Base-by-base conservation (phyloP, 2,888 invertebrate genomes). In the Orthonychiurus folsomi region DNA sequence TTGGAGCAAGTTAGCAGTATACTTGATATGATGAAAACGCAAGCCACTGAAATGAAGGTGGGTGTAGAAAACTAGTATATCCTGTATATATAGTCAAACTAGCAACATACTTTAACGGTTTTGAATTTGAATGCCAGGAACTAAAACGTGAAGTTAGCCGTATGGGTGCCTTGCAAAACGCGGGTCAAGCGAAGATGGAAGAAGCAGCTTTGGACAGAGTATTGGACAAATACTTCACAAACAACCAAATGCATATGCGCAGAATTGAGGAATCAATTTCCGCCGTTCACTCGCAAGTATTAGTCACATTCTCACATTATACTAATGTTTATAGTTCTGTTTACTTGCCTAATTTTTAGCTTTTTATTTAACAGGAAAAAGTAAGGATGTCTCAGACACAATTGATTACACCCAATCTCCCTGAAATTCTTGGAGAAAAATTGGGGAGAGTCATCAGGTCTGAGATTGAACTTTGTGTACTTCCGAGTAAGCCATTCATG, bases 391-490 rank as follows among this genome's bases (percentile, higher is more conserved):
- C 66, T 60, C 60, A 59, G 61, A 64, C 60, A 60, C 48, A 67
- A 63, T 53, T 62, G 9, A 48, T 71, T 26, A 69, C 71, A 50
- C 50, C 70, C 25, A 69, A 72, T 59, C 53, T 71, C n/a, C 66
- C 69, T 20, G 71, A 71, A 20, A 56, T 68, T 18, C 57, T 73
- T 15, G 66, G 71, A 9, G 60, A 63, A 1, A 69, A 65, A 26
- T 67, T 73, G 28, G 71, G 68, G 23, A 68, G 79, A 61, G 77
- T 81, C 1, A 76, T 86, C 1, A 78, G 79, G 59, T 77, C 79
- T 60, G 85, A 85, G 75, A 79, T 85, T 60, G 81, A 82, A 69
- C 78, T 79, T 18, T 78, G 78, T 23, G 74, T 80, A 20, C 68
- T 77, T 18, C 78, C 79, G 68, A 74, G 79, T 79, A 73, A 59